Percentiles rank a stretch among this genome's conserved stretches.
phyloP scores from a whole-genome alignment of 2,797 vertebrate species.

The Acanthopagrus latus region DNA sequence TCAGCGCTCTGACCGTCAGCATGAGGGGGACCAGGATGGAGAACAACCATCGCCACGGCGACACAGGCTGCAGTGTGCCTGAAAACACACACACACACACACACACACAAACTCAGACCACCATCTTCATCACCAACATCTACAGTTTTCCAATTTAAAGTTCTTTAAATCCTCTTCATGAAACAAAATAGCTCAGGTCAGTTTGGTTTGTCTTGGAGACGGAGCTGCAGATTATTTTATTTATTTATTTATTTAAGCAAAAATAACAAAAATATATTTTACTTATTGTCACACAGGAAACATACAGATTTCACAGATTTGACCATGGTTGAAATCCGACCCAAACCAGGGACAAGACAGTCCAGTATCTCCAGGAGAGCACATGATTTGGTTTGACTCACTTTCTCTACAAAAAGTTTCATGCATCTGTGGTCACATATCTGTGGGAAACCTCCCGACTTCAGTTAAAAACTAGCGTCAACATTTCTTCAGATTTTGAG shows the following conservation, averaged over 20 bases:
- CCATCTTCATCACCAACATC: not conserved
- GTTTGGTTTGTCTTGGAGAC: not conserved
- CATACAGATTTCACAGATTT: not conserved
- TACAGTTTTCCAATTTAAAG: not conserved
- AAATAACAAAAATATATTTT: no score
- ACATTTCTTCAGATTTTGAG: not conserved
- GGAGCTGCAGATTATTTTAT: no score
- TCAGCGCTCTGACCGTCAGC: conserved; percentile 87
- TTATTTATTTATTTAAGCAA: no score
- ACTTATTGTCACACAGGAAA: not conserved
- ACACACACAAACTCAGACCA: not conserved
- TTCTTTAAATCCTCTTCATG: not conserved
- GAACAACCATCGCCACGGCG: conserved; percentile 97
- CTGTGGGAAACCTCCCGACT: no score
- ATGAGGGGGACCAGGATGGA: conserved; percentile 91
- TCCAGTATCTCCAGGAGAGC: not conserved
- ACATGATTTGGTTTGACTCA: not conserved
- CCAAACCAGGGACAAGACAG: no score
- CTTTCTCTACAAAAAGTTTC: no score
- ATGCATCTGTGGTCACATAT: no score
- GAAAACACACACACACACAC: conserved; percentile 40
- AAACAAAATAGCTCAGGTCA: not conserved
- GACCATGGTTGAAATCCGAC: not conserved
- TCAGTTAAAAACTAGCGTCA: not conserved
- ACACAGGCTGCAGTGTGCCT: conserved; percentile 92